Conservation (phyloP, 1,140 invertebrate genomes). For the Phthorimaea operculella region DNA sequence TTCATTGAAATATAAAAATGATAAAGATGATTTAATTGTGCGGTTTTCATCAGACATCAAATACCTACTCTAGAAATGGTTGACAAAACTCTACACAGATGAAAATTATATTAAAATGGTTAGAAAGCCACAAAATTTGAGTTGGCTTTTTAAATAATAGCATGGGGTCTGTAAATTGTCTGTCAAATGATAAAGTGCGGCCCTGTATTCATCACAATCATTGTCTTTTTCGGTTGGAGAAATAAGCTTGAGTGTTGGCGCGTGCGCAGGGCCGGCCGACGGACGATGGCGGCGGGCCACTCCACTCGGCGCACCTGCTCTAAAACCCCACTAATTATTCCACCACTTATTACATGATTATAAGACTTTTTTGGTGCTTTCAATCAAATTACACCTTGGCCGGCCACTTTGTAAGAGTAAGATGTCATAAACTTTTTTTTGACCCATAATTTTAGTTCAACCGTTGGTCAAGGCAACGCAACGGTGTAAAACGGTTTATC, state of each 20-base stretch:
- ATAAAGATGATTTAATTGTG: too few species aligned
- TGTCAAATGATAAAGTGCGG: too few species aligned
- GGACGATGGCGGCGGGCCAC: too few species aligned
- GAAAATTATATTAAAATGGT: too few species aligned
- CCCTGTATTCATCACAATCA: conserved; percentile 18
- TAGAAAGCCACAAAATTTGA: too few species aligned
- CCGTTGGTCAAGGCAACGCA: conserved; percentile 36
- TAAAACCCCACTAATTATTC: conserved; percentile 62
- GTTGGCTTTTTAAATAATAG: too few species aligned
- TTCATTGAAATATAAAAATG: too few species aligned
- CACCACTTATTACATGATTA: conserved; percentile 66
- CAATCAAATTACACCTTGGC: conserved; percentile 67
- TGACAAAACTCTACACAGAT: too few species aligned
- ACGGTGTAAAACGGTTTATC: conserved; percentile 53
- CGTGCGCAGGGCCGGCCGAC: conserved; percentile 30
- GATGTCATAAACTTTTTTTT: conserved; percentile 64
- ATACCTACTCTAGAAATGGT: too few species aligned
- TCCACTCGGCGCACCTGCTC: conserved; percentile 41
- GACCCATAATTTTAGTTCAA: conserved; percentile 30
- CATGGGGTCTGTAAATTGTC: too few species aligned
- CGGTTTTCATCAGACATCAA: too few species aligned
- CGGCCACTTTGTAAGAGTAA: conserved; percentile 54
- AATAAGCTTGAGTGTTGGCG: conserved; percentile 28
- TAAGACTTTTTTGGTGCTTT: conserved; percentile 66
- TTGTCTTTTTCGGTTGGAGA: conserved; percentile 20